Evolutionary conservation across 1,140 invertebrate species (phyloP), one percentile per base, ranked within the genome.

Genomic region (Drosophila santomea): DNA sequence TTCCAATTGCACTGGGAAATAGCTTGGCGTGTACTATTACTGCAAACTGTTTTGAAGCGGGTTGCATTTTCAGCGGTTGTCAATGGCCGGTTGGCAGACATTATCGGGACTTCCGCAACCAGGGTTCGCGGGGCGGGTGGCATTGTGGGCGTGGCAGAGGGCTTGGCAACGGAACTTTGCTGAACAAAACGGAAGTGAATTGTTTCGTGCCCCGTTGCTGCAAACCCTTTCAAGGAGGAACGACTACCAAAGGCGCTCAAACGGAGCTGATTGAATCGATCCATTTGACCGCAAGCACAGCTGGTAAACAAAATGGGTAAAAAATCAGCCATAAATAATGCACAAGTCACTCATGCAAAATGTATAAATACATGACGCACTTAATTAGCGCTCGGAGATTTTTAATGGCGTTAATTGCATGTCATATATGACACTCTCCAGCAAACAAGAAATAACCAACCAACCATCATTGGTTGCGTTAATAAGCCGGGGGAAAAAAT

Each of bases 381-480:
- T 88, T 88, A 88, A 88, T 88, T 88, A 88, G 63, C 76, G 64
- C 64, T 57, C 79, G 63, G 45, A 52, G 79, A 80, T 71, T 89
- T 82, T 88, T 71, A 88, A 89, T 83, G 67, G 76, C 79, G 76
- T 88, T 88, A 84, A 84, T 84, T 85, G 73, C 62, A 58, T 55
- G 62, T 39, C 73, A 74, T 78, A 69, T 75, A 80, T 80, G 78
- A 80, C 78, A 67, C 63, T 74, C 58, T 23, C 41, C n/a, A 67
- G 36, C 17, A 57, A 66, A 66, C 60, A 66, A 54, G 41, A 44
- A 52, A 23, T 44, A 12, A 25, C 17, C 25, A 60, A 23, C 61
- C 50, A 55, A 15, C 61, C 50, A 38, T 44, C 43, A 72, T 41
- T 39, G 39, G 50, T 17, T 60, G 57, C 74, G 59, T 78, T 81